Evolutionary conservation across 1,140 invertebrate species (phyloP).

Genomic region (Trachymyrmex cornetzi): DNA sequence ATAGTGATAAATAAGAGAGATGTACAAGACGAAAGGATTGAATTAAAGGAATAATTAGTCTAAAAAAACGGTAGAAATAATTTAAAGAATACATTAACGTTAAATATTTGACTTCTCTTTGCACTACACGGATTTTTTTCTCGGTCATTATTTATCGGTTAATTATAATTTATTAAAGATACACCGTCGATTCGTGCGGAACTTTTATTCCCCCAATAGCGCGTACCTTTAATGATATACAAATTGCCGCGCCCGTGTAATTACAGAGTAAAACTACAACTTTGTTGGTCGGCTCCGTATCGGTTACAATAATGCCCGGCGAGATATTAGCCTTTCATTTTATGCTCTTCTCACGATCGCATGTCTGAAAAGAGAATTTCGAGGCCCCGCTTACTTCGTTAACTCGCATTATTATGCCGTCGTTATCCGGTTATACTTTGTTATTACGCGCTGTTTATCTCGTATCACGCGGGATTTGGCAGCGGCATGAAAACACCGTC

Average conservation of each 20-base stretch:
- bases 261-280: conserved; percentile 63
- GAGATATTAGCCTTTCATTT: conserved; percentile 58
- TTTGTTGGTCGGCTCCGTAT: conserved; percentile 57
- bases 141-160: conserved; percentile 30
- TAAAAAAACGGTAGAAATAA: neutral
- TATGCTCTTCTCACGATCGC: conserved; percentile 58
- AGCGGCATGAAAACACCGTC: conserved; percentile 58
- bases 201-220: conserved; percentile 54
- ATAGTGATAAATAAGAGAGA: neutral
- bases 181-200: conserved; percentile 8
- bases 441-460: conserved; percentile 72
- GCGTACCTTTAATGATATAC: conserved; percentile 55
- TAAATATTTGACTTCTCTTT: neutral
- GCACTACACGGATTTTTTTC: neutral
- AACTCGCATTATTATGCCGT: conserved; percentile 73
- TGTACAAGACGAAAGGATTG: neutral
- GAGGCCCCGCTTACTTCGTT: conserved; percentile 66
- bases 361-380: conserved; percentile 59
- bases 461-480: conserved; percentile 58
- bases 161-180: conserved; percentile 50
- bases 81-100: neutral
- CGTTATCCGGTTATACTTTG: conserved; percentile 72
- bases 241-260: conserved; percentile 47
- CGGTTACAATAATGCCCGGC: conserved; percentile 71
- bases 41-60: neutral